Conservation (phyloP, 2,113 vertebrate genomes). For the Hymenochirus boettgeri region DNA sequence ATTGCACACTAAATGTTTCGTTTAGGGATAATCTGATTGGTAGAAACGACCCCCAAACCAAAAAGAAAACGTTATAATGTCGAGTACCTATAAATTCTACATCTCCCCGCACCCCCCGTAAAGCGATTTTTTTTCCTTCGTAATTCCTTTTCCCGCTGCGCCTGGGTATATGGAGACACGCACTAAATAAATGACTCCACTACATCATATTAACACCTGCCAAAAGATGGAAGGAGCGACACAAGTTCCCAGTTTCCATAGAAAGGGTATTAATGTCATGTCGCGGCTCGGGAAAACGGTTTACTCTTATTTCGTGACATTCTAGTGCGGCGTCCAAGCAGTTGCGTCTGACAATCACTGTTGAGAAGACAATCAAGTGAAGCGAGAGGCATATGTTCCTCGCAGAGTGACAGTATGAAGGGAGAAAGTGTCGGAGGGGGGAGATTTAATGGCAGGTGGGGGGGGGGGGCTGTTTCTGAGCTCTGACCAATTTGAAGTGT, state of each 20-base stretch:
- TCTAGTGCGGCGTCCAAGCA: constrained; percentile 52
- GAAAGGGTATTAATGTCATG: not conserved
- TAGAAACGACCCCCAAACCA: too few relatives aligned
- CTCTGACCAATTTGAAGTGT: not conserved
- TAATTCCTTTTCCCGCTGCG: not conserved
- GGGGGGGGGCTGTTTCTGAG: not conserved
- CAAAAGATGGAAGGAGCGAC: not conserved
- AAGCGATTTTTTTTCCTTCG: too few relatives aligned
- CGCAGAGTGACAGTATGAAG: constrained; percentile 49
- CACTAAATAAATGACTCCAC: not conserved
- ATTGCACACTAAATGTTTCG: too few relatives aligned
- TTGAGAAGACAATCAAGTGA: constrained; percentile 55
- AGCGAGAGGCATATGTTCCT: constrained; percentile 65
- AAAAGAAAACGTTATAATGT: too few relatives aligned
- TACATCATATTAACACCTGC: not conserved
- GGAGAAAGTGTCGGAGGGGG: too few relatives aligned
- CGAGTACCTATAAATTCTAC: too few relatives aligned
- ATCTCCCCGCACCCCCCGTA: too few relatives aligned
- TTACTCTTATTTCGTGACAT: not conserved
- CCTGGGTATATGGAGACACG: not conserved
- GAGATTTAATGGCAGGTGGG: constrained; percentile 47
- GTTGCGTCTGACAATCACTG: constrained; percentile 52
- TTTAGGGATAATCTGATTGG: too few relatives aligned
- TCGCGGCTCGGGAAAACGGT: not conserved
- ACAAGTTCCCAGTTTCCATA: not conserved